Evolutionary conservation across 1,140 invertebrate species (phyloP).

Genomic region (Plectrocnemia conspersa): DNA sequence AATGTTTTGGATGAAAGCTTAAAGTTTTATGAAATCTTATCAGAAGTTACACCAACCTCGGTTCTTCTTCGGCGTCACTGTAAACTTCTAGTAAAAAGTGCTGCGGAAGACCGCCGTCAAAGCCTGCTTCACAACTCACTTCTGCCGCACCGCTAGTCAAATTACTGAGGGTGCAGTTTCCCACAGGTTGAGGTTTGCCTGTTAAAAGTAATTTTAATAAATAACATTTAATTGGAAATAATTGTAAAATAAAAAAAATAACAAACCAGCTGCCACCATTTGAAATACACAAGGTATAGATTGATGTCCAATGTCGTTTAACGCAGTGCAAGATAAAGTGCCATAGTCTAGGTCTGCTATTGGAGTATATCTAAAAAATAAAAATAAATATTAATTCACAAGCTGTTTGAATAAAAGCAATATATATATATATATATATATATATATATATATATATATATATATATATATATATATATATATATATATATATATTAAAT

Average conservation of each 20-base stretch:
- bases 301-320: slow-evolving; percentile 69
- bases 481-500: too few relatives aligned
- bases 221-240: neutral
- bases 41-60: slow-evolving; percentile 42
- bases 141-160: slow-evolving; percentile 45
- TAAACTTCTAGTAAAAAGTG: slow-evolving; percentile 79
- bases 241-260: too few relatives aligned
- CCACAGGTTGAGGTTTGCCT: slow-evolving; percentile 43
- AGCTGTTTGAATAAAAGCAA: too few relatives aligned
- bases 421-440: too few relatives aligned
- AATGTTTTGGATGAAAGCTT: neutral
- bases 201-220: neutral
- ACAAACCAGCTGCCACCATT: slow-evolving; percentile 67
- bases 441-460: too few relatives aligned
- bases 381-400: too few relatives aligned
- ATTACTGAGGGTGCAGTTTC: slow-evolving; percentile 46
- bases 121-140: slow-evolving; percentile 71
- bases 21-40: neutral
- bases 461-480: too few relatives aligned
- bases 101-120: slow-evolving; percentile 79
- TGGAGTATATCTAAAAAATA: slow-evolving; percentile 62
- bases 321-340: slow-evolving; percentile 66
- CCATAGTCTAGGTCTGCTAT: slow-evolving; percentile 72
- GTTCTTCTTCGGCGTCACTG: slow-evolving; percentile 53
- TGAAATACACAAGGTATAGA: slow-evolving; percentile 71